Conservation (phyloP, 2,113 vertebrate species). For the Scomber colias region DNA sequence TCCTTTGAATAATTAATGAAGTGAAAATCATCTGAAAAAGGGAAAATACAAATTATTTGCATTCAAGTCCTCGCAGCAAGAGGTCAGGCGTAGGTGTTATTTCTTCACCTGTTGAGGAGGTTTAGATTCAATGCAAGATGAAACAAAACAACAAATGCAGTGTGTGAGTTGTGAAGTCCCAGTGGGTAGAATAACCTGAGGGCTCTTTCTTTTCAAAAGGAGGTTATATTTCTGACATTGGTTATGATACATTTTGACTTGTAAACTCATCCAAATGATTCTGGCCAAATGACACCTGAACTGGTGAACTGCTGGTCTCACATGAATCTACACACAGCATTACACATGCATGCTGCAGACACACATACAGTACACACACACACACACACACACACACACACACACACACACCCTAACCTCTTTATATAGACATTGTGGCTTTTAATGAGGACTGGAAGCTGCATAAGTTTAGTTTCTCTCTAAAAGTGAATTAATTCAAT, state of each 20-base stretch:
- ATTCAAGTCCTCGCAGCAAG: not conserved
- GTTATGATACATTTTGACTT: not conserved
- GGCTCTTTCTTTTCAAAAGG: not conserved
- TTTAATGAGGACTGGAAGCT: slow-evolving; percentile 49
- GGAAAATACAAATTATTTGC: not conserved
- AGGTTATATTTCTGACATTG: not conserved
- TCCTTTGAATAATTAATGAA: slow-evolving; percentile 11
- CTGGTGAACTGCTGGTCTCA: slow-evolving; percentile 3
- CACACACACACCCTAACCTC: slow-evolving; percentile 4
- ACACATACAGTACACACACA: slow-evolving; percentile 2
- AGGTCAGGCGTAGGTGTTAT: not conserved
- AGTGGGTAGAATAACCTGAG: not conserved
- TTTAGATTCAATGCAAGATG: not conserved
- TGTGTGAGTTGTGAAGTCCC: not conserved
- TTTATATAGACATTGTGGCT: slow-evolving; percentile 35
- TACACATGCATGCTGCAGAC: slow-evolving; percentile 19
- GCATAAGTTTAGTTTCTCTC: slow-evolving; percentile 24
- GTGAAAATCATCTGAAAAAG: not conserved
- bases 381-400: slow-evolving; percentile 1
- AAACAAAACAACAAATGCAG: not conserved
- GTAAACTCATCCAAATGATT: not conserved
- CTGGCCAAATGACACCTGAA: not conserved
- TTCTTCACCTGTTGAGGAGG: not conserved
- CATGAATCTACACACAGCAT: slow-evolving; percentile 8
- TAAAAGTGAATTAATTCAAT: slow-evolving; percentile 38